Evolutionary conservation across 2,797 vertebrate species (phyloP), one percentile per base, ranked within the genome.

Genomic region (Peromyscus eremicus): DNA sequence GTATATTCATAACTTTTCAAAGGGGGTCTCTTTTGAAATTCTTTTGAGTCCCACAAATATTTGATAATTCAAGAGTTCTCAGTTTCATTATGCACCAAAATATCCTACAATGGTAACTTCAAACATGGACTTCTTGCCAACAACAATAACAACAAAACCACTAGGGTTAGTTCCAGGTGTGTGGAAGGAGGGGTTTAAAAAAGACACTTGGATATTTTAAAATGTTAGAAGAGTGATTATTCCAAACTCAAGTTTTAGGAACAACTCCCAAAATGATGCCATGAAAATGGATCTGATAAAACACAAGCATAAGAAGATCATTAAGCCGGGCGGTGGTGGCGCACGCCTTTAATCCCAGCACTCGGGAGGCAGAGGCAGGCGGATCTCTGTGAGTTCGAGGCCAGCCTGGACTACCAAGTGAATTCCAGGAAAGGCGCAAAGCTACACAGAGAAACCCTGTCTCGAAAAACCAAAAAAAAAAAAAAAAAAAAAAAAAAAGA

Each of bases 181-280:
- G n/a, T 82, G 13, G 17, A 21, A 17, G 11, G 2, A 2, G 8
- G 34, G 23, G 10, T 91, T 71, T 92, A 92, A 81, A 89, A 55
- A 43, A 71, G 13, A 29, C 5, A 57, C 11, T 34, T 4, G 27
- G 6, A 66, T 70, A 17, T 70, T 71, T 79, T 62, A n/a, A 62
- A 46, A 37, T 71, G 6, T 77, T 34, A 52, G 60, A 32, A 92
- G 5, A 2, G 2, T 95, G 92, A 43, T 92, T 34, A 9, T n/a
- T 94, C 7, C 12, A 86, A 9, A 25, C 80, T 75, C 90, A 57
- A 85, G 32, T 96, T 96, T 64, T 29, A 66, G 25, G n/a, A 92
- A 68, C 60, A 73, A 60, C 11, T 76, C 4, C 14, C 23, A 32
- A n/a, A 66, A 82, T 52, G 52, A 76, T 2, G 60, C 55, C 19